Evolutionary conservation across 2,113 vertebrate species (phyloP).

Genomic region (Dipodomys ordii): DNA sequence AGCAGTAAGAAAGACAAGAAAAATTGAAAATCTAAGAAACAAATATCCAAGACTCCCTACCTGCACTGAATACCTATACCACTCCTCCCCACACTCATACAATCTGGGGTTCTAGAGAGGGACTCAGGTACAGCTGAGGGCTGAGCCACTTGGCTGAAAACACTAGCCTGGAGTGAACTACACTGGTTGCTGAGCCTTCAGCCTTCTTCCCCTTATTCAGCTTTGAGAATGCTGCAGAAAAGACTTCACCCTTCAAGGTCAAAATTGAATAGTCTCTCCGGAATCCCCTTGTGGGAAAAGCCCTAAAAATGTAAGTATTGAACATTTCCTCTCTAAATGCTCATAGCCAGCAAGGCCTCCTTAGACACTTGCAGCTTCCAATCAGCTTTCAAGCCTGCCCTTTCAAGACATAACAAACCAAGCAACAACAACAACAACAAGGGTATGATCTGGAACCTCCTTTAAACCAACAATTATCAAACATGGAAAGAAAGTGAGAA

Average conservation of each 20-base stretch:
- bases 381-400: not conserved
- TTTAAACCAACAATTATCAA: slow-evolving; percentile 53
- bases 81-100: not conserved
- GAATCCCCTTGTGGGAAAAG: slow-evolving; percentile 9
- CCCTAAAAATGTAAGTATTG: not conserved
- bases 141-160: not conserved
- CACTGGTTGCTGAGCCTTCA: not conserved
- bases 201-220: not conserved
- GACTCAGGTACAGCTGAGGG: not conserved
- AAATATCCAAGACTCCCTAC: not conserved
- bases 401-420: not conserved
- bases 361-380: not conserved
- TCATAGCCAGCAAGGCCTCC: not conserved
- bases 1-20: slow-evolving; percentile 6
- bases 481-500: slow-evolving; percentile 48
- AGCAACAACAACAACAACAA: not conserved
- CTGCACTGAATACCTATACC: not conserved
- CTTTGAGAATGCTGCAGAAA: slow-evolving; percentile 46
- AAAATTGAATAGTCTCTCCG: slow-evolving; percentile 35
- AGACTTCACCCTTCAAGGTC: slow-evolving; percentile 40
- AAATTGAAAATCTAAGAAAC: not conserved
- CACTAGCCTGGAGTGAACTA: not conserved
- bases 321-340: not conserved
- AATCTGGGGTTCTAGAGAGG: not conserved
- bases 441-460: not conserved